A percentile compares a stretch with the other conserved stretches of the same genome.
phyloP scores from a whole-genome alignment of 2,113 vertebrate species.

The pig (Sus scrofa) region T2T-Sscrofa CM000821.6:88669001-88669500 shows the following conservation, averaged over 20 bases:
- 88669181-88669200: neutral
- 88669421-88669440: neutral
- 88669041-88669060: neutral
- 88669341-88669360: too few relatives aligned
- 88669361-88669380: neutral
- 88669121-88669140: neutral
- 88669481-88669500: neutral
- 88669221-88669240: neutral
- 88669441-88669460: neutral
- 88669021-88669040: neutral
- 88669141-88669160: neutral
- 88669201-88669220: neutral
- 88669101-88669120: neutral
- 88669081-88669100: neutral
- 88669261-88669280: neutral
- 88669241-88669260: neutral
- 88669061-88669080: neutral
- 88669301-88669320: neutral
- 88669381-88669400: neutral
- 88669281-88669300: neutral
- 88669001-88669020: neutral
- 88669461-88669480: neutral
- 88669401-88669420: neutral
- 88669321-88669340: neutral
- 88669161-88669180: neutral